phyloP scores from a whole-genome alignment of 2,797 vertebrate species.

The Paguma larvata region DNA sequence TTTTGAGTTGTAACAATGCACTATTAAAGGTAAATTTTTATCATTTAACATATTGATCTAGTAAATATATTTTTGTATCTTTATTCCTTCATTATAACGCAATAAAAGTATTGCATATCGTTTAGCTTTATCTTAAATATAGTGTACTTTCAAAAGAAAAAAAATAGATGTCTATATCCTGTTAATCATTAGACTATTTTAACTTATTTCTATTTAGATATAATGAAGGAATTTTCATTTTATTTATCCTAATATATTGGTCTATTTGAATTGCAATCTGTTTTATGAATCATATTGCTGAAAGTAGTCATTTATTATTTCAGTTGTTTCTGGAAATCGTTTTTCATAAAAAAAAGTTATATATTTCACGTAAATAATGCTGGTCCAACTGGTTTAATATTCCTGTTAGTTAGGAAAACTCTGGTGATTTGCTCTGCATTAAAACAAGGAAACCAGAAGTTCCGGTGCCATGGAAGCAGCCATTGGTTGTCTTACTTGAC shows the following conservation, averaged over 20 bases:
- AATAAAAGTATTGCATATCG: background rate
- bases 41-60: background rate
- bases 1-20: background rate
- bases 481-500: background rate
- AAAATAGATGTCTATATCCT: background rate
- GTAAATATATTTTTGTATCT: background rate
- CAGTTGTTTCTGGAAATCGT: slow-evolving; percentile 25
- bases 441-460: background rate
- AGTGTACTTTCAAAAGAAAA: background rate
- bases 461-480: background rate
- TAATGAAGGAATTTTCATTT: background rate
- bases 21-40: background rate
- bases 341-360: slow-evolving; percentile 17
- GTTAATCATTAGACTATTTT: background rate
- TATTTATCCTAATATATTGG: background rate
- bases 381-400: background rate
- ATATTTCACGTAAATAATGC: background rate
- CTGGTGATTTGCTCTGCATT: background rate
- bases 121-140: background rate
- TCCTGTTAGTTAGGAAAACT: background rate
- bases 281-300: background rate
- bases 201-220: background rate
- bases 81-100: background rate
- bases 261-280: background rate
- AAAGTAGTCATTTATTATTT: slow-evolving; percentile 53